A percentile compares a stretch with the other conserved stretches of the same genome.
Evolutionary conservation across 2,113 vertebrate species (phyloP).

Genomic region (Otis tarda): DNA sequence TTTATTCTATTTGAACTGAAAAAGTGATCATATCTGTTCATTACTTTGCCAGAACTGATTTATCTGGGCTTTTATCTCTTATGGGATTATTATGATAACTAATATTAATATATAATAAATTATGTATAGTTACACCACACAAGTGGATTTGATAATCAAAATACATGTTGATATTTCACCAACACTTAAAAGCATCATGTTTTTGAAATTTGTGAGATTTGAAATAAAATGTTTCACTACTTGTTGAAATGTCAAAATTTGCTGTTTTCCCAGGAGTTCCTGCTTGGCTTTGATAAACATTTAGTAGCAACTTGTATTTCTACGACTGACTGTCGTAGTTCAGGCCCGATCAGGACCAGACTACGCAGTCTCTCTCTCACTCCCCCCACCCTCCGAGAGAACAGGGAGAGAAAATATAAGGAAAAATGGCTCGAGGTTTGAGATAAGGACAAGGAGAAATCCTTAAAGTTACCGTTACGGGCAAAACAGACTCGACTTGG

Average conservation of each 20-base stretch:
- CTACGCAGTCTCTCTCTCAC: too few species aligned
- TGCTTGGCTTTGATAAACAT: neutral
- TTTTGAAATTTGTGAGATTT: neutral
- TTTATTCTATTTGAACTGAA: slow-evolving; percentile 22
- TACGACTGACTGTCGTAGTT: too few species aligned
- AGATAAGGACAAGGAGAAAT: too few species aligned
- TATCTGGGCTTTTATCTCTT: slow-evolving; percentile 29
- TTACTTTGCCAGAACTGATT: slow-evolving; percentile 28
- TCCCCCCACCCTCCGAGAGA: too few species aligned
- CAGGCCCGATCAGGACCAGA: too few species aligned
- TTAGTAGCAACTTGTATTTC: neutral
- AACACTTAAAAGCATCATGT: neutral
- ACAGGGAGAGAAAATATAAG: too few species aligned
- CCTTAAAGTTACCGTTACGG: too few species aligned
- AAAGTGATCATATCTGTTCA: neutral
- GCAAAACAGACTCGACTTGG: too few species aligned
- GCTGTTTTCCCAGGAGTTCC: neutral
- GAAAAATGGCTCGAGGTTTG: too few species aligned
- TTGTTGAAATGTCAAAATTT: neutral
- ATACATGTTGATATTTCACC: neutral
- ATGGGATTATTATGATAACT: slow-evolving; percentile 5
- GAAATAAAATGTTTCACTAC: neutral
- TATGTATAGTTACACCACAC: neutral
- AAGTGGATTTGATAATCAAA: slow-evolving; percentile 17
- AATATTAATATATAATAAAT: slow-evolving; percentile 33